Conservation (phyloP, 2,113 vertebrate species). For the Clinocottus analis region DNA sequence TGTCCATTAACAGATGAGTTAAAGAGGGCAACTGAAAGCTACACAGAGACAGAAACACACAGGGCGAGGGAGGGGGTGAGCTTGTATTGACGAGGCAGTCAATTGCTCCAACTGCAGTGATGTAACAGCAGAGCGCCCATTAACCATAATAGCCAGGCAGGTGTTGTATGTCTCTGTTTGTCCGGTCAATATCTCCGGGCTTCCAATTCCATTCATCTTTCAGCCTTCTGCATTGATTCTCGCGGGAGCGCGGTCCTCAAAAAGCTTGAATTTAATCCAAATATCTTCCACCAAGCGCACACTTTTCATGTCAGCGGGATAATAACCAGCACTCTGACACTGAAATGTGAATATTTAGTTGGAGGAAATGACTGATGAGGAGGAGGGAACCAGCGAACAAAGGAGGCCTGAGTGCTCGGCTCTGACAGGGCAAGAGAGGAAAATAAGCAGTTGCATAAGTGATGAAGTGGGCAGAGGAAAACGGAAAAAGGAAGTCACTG, state of each 20-base stretch:
- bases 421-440: constrained; percentile 54
- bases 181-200: constrained; percentile 36
- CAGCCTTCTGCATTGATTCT: constrained; percentile 3
- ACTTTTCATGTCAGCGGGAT: not conserved
- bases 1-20: constrained; percentile 70
- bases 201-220: constrained; percentile 37
- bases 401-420: constrained; percentile 38
- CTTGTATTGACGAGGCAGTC: constrained; percentile 70
- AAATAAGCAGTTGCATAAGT: constrained; percentile 73
- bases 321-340: not conserved
- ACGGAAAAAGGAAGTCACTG: constrained; percentile 77
- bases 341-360: constrained; percentile 7
- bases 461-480: constrained; percentile 72
- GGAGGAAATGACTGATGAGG: constrained; percentile 29
- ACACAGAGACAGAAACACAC: constrained; percentile 37
- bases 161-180: constrained; percentile 42
- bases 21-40: constrained; percentile 69
- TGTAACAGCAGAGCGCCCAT: constrained; percentile 69
- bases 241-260: not conserved
- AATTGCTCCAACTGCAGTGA: constrained; percentile 68
- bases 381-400: constrained; percentile 43
- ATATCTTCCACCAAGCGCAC: not conserved
- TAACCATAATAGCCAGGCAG: constrained; percentile 58
- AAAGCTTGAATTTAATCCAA: not conserved
- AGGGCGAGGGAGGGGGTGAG: constrained; percentile 7